Evolutionary conservation across 2,113 vertebrate genomes (phyloP), one percentile per base, ranked within the genome.

Genomic region (Oceanites oceanicus): DNA sequence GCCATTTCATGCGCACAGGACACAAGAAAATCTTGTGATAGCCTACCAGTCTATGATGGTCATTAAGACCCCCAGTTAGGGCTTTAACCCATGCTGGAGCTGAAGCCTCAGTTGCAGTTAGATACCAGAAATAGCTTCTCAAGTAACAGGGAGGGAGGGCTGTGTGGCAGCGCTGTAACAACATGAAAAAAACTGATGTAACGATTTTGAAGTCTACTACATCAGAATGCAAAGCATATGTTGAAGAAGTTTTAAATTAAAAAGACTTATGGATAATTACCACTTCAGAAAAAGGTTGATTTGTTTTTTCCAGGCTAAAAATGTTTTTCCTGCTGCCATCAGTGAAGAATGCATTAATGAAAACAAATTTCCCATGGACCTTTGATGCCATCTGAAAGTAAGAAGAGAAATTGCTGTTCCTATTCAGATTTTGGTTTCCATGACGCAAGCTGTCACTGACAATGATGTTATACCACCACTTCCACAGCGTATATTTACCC

Each of bases 141-240:
- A 22, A 36, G 20, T 26, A 40, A 40, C 30, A 68, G 7, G 27
- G 10, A 78, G 30, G 32, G 32, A 75, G 45, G 34, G 8, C 23
- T 94, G 23, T 67, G 47, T 89, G 52, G 61, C 49, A 91, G 34
- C 3, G 23, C 5, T 80, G 30, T 27, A 88, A 91, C 5, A 45
- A 25, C 13, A 56, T 36, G 40, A 72, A 80, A 83, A 88, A 47
- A 38, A 53, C 44, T 29, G 20, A 96, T 84, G 83, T 74, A 93
- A 94, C 71, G n/a, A 92, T 92, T 97, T 90, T 91, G 52, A 71
- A 86, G 44, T 32, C 49, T 86, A 75, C 44, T 81, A 63, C 36
- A 75, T 93, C 53, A 90, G 92, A 97, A 97, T 95, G 73, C 50
- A 97, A 97, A 97, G 75, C 96, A 97, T 74, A 96, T 97, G 95